Evolutionary conservation across 1,140 invertebrate genomes (phyloP).

Genomic region (Gonioctena quinquepunctata): DNA sequence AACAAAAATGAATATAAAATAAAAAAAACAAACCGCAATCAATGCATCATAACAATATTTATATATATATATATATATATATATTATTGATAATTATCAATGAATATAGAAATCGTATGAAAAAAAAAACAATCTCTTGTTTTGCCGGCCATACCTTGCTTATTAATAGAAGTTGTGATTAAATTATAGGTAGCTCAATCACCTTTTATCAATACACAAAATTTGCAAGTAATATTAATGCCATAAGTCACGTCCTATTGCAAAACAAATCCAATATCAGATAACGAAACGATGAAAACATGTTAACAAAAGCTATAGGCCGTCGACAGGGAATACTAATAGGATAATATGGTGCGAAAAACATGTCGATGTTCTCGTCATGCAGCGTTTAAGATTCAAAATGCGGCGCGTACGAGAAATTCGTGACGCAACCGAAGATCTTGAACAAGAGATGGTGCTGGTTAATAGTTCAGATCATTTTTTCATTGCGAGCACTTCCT

Average conservation of each 20-base stretch:
- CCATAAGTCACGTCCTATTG: background rate
- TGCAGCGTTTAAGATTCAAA: background rate
- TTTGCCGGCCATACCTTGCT: too few relatives aligned
- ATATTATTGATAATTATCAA: too few relatives aligned
- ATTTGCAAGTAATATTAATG: too few relatives aligned
- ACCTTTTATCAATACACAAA: too few relatives aligned
- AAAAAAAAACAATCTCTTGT: too few relatives aligned
- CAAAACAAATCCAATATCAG: background rate
- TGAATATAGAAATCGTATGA: too few relatives aligned
- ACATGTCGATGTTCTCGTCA: constrained; percentile 3
- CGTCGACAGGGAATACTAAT: constrained; percentile 1
- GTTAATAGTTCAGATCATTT: background rate
- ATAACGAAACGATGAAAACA: background rate
- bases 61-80: too few relatives aligned
- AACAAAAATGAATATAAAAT: too few relatives aligned
- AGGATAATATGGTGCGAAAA: constrained; percentile 6
- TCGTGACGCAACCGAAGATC: constrained; percentile 2
- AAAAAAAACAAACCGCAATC: too few relatives aligned
- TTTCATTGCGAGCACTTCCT: background rate
- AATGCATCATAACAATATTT: too few relatives aligned
- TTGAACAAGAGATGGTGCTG: constrained; percentile 2
- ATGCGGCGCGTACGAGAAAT: background rate
- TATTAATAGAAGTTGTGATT: too few relatives aligned
- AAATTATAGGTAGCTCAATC: too few relatives aligned
- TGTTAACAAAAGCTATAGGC: background rate